These are phyloP conservation scores for Gisinianus flammeolus DNA, from an alignment of 2,888 invertebrate genomes.

Conservation along the genomic window DNA sequence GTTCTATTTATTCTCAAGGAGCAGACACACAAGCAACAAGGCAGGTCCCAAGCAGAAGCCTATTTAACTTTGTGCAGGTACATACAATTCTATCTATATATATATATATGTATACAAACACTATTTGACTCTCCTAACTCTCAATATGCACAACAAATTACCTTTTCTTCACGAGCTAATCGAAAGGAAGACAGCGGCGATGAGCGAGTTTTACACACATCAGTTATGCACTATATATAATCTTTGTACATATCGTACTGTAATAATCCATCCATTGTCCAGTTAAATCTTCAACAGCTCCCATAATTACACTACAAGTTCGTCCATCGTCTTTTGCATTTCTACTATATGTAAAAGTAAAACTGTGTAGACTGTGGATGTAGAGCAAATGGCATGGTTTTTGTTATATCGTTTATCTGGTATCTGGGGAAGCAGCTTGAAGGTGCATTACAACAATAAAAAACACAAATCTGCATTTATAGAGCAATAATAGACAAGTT, in stretches of 20 bases:
- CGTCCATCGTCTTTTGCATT: background rate
- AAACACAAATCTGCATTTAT: slow-evolving; percentile 12
- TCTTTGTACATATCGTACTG: background rate
- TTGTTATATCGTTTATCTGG: background rate
- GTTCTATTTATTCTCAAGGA: background rate
- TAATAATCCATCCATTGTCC: background rate
- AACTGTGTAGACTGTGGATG: background rate
- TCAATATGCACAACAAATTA: background rate
- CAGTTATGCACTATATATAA: background rate
- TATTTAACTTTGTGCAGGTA: background rate
- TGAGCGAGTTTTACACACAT: slow-evolving; percentile 3
- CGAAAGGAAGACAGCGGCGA: slow-evolving; percentile 3
- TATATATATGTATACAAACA: background rate
- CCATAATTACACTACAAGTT: background rate
- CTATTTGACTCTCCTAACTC: background rate
- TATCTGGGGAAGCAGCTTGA: background rate
- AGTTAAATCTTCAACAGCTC: background rate
- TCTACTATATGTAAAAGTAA: background rate
- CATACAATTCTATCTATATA: background rate
- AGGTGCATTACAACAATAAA: slow-evolving; percentile 14
- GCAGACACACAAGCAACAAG: background rate
- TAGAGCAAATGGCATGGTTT: background rate
- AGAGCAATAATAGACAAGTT: slow-evolving; percentile 18
- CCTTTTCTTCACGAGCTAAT: background rate
- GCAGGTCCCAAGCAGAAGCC: background rate